These are phyloP conservation scores for Mandrillus leucophaeus DNA, from an alignment of 2,113 vertebrate genomes.

Conservation along the genomic window DNA sequence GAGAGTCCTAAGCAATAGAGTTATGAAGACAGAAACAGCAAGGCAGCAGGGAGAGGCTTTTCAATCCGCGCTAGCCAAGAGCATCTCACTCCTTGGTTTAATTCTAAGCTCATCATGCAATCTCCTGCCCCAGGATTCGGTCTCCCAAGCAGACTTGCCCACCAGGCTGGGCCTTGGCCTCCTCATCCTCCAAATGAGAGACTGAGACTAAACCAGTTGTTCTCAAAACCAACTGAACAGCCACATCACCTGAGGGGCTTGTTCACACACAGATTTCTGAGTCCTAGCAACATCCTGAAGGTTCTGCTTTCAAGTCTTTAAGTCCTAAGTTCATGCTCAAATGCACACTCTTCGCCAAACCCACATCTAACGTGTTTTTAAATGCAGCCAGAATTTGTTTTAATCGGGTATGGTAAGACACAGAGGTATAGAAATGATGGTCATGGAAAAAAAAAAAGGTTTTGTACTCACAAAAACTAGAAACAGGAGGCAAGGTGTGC, in stretches of 20 bases:
- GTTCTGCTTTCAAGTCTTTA: neutral
- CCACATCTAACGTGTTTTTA: neutral
- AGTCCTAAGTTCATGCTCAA: neutral
- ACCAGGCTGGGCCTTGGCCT: neutral
- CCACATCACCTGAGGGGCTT: neutral
- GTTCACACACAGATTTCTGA: neutral
- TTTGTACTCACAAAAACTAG: neutral
- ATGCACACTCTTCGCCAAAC: neutral
- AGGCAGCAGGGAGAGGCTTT: too few relatives aligned
- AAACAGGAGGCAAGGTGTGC: neutral
- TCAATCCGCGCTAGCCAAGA: neutral
- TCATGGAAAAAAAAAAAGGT: neutral
- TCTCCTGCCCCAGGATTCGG: neutral
- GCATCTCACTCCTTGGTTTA: neutral
- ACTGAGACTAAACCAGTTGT: too few relatives aligned
- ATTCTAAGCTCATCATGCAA: neutral
- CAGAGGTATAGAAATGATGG: neutral
- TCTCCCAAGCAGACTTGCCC: neutral
- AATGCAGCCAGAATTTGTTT: neutral
- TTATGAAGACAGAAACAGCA: neutral
- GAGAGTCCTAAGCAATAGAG: neutral
- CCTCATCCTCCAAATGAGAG: neutral
- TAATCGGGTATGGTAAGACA: neutral
- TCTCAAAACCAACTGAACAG: neutral
- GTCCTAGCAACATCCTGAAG: neutral